Evolutionary conservation across 2,888 invertebrate genomes (phyloP).

Genomic region (Octonoba sinensis): DNA sequence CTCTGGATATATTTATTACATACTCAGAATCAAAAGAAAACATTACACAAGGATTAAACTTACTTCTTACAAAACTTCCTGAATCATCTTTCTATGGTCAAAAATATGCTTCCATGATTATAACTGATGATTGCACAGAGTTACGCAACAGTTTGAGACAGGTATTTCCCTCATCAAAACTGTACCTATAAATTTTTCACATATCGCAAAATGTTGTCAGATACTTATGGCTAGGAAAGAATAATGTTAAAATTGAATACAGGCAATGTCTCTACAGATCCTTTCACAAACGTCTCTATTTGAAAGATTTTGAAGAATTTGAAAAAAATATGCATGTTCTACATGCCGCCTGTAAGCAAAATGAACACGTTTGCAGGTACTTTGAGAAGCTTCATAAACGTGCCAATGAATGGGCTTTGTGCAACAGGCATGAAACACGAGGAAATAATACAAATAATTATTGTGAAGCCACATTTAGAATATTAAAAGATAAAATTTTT

Average conservation of each 20-base stretch:
- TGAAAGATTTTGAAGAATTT: neutral
- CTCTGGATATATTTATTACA: neutral
- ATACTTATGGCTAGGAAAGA: neutral
- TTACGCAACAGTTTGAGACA: neutral
- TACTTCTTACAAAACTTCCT: neutral
- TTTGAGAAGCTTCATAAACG: neutral
- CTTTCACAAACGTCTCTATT: neutral
- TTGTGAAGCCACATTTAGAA: neutral
- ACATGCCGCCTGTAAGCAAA: neutral
- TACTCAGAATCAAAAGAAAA: neutral
- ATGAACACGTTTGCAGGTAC: neutral
- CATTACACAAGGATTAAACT: neutral
- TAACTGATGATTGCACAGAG: neutral
- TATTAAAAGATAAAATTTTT: neutral
- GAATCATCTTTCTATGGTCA: neutral
- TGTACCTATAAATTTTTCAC: neutral
- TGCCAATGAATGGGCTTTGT: neutral
- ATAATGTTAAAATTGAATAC: neutral
- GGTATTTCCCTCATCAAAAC: neutral
- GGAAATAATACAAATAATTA: neutral
- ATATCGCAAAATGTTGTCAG: neutral
- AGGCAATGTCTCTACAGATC: neutral
- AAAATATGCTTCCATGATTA: neutral
- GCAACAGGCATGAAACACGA: neutral
- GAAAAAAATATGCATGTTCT: neutral